phyloP scores from a whole-genome alignment of 1,140 invertebrate species.

The Plodia interpunctella region DNA sequence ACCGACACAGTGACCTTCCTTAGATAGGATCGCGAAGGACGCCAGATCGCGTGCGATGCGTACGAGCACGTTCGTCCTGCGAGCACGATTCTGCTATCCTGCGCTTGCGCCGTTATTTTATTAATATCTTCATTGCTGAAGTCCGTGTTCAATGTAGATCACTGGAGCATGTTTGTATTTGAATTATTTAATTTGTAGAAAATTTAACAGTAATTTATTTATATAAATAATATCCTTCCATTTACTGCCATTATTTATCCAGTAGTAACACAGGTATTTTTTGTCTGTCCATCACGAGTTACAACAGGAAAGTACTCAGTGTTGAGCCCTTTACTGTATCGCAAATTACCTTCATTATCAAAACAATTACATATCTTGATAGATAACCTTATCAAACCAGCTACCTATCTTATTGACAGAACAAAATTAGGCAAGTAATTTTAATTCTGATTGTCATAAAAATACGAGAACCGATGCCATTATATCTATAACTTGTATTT shows the following conservation, averaged over 20 bases:
- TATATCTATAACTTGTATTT: too few species aligned
- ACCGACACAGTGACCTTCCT: constrained; percentile 10
- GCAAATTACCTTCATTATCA: background rate
- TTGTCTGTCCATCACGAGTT: too few species aligned
- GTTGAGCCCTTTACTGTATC: background rate
- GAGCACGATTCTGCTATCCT: background rate
- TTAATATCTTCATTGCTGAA: background rate
- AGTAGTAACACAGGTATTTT: too few species aligned
- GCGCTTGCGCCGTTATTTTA: background rate
- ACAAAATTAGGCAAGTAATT: background rate
- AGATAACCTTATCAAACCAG: background rate
- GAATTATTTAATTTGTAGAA: too few species aligned
- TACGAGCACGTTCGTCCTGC: background rate
- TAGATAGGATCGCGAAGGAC: constrained; percentile 7
- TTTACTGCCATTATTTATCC: too few species aligned
- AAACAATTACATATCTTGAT: background rate
- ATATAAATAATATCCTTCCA: too few species aligned
- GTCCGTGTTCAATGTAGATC: too few species aligned
- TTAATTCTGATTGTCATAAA: too few species aligned
- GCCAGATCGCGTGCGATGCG: constrained; percentile 5
- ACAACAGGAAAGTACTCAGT: too few species aligned
- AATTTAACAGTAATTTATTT: too few species aligned
- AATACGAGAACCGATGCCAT: too few species aligned
- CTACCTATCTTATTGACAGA: background rate
- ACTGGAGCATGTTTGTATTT: too few species aligned